phyloP scores from a whole-genome alignment of 2,113 vertebrate genomes.

The Panthera tigris region DNA sequence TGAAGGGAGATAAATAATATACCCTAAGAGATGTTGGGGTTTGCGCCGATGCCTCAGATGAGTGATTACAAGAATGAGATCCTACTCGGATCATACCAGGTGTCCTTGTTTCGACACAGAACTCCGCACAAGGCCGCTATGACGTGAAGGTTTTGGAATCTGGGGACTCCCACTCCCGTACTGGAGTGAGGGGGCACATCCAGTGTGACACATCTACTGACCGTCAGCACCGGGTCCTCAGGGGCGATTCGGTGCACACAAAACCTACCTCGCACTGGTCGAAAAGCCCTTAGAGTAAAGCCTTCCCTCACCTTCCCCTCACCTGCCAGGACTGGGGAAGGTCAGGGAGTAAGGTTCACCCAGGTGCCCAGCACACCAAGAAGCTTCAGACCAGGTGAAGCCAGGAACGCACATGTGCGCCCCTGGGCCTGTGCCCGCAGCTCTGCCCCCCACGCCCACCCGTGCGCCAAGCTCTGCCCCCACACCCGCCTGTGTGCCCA shows the following conservation, averaged over 20 bases:
- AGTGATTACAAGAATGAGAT: background rate
- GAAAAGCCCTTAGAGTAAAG: background rate
- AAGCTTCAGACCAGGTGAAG: background rate
- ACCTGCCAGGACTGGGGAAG: background rate
- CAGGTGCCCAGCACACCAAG: accelerated
- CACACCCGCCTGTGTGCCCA: no score
- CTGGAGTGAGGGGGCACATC: accelerated
- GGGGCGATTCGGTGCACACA: background rate
- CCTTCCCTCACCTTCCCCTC: no score
- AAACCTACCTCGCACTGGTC: no score
- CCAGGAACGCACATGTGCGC: accelerated
- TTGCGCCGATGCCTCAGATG: accelerated
- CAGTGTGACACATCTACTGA: background rate
- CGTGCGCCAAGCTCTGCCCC: no score
- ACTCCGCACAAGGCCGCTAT: accelerated
- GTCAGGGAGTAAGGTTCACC: no score
- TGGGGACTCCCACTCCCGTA: accelerated
- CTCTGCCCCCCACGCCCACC: no score
- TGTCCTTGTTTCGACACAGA: accelerated
- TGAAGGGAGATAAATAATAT: accelerated
- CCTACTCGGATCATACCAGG: accelerated
- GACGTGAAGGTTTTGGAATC: accelerated
- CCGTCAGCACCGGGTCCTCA: background rate
- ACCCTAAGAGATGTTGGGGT: accelerated
- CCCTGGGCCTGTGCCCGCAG: no score